A percentile compares a stretch with the other conserved stretches of the same genome.
phyloP scores from a whole-genome alignment of 2,113 vertebrate genomes.

The Capra hircus region DNA sequence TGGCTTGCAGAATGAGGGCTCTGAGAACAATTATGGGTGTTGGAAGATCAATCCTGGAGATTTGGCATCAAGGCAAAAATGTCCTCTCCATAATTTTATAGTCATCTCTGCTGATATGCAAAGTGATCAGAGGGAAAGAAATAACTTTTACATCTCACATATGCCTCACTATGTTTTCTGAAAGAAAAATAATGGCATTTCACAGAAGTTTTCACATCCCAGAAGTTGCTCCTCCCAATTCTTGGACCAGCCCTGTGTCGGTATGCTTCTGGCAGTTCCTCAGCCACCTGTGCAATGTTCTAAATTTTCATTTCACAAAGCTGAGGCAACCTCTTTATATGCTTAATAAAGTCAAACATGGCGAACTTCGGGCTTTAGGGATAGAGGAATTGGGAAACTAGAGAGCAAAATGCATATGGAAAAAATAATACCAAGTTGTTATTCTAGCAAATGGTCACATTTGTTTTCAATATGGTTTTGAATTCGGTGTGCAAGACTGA shows the following conservation, averaged over 20 bases:
- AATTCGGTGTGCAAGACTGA: slow-evolving; percentile 74
- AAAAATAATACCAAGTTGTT: slow-evolving; percentile 80
- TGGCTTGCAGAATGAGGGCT: not conserved
- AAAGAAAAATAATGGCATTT: not conserved
- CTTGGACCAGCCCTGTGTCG: not conserved
- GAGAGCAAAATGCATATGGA: slow-evolving; percentile 73
- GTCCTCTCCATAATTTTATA: not conserved
- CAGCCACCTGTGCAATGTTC: slow-evolving; percentile 60
- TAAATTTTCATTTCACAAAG: slow-evolving; percentile 72
- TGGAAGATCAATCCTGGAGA: not conserved
- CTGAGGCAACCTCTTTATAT: slow-evolving; percentile 67
- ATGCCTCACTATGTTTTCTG: not conserved
- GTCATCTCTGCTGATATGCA: not conserved
- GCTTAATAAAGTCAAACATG: slow-evolving; percentile 79
- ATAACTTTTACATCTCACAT: not conserved
- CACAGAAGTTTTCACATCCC: not conserved
- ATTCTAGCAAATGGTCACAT: slow-evolving; percentile 79
- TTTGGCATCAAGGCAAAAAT: not conserved
- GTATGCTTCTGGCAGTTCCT: slow-evolving; percentile 31
- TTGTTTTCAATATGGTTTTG: slow-evolving; percentile 81
- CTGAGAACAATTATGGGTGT: not conserved
- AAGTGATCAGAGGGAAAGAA: not conserved
- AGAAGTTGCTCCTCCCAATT: not conserved
- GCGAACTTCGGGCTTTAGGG: slow-evolving; percentile 67
- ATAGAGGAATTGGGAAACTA: slow-evolving; percentile 64